Evolutionary conservation across 2,888 invertebrate species (phyloP).

Genomic region (Belgica antarctica): DNA sequence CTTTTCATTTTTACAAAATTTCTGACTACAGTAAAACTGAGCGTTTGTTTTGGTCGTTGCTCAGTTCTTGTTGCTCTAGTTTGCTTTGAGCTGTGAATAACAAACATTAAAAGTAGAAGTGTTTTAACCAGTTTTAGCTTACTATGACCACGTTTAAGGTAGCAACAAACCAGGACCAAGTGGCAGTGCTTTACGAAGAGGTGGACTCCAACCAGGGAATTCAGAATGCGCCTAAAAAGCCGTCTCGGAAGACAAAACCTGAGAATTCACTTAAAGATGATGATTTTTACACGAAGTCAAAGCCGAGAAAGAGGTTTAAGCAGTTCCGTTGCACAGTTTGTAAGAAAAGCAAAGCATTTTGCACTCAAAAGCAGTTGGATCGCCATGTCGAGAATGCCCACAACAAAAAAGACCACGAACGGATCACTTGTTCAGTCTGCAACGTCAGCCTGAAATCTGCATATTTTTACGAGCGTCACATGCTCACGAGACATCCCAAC

Average conservation of each 20-base stretch:
- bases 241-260: neutral
- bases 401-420: neutral
- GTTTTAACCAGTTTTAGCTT: no score
- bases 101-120: no score
- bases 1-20: no score
- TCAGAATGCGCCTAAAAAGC: neutral
- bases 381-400: neutral
- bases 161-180: no score
- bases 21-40: no score
- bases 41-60: no score
- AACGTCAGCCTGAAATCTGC: slow-evolving; percentile 4
- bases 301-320: neutral
- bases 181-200: no score
- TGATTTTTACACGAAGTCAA: neutral
- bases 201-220: no score
- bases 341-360: neutral
- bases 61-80: no score
- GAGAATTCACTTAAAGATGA: neutral
- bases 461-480: neutral
- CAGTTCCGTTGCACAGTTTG: neutral
- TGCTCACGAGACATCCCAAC: neutral
- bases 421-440: slow-evolving; percentile 15
- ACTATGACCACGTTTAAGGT: no score
- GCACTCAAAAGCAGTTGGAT: neutral
- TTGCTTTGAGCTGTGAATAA: no score